These are phyloP conservation scores for Linnaemya tessellans DNA, from an alignment of 2,888 invertebrate species.

Conservation along the genomic window DNA sequence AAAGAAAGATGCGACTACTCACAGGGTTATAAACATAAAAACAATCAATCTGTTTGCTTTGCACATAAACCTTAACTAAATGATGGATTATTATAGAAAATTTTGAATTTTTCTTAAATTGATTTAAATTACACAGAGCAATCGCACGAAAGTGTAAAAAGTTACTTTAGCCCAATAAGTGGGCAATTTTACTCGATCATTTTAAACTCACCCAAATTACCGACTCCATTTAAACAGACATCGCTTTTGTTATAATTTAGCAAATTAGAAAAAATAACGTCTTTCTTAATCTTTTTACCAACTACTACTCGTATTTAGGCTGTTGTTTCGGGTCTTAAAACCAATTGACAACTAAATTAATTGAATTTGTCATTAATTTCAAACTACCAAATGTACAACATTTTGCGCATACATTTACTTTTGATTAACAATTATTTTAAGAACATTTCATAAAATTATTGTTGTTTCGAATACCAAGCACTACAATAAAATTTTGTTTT, in stretches of 20 bases:
- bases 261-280: not conserved
- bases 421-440: conserved; percentile 46
- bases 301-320: conserved; percentile 15
- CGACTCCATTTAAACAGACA: conserved; percentile 53
- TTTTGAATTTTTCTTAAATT: conserved; percentile 73
- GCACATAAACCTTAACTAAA: conserved; percentile 2
- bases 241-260: not conserved
- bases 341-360: conserved; percentile 72
- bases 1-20: conserved; percentile 4
- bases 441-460: conserved; percentile 49
- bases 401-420: conserved; percentile 57
- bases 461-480: conserved; percentile 44
- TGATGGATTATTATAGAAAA: conserved; percentile 15
- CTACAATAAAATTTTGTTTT: conserved; percentile 36
- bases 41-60: not conserved
- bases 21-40: conserved; percentile 30
- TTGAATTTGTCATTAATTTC: conserved; percentile 62
- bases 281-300: not conserved
- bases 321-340: conserved; percentile 62
- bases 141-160: not conserved
- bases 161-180: too few relatives aligned
- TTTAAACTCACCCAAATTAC: conserved; percentile 65
- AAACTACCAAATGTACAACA: conserved; percentile 60
- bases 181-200: not conserved
- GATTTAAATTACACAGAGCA: conserved; percentile 80